Conservation (phyloP, 2,797 vertebrate genomes). For the Holocentrus rufus region DNA sequence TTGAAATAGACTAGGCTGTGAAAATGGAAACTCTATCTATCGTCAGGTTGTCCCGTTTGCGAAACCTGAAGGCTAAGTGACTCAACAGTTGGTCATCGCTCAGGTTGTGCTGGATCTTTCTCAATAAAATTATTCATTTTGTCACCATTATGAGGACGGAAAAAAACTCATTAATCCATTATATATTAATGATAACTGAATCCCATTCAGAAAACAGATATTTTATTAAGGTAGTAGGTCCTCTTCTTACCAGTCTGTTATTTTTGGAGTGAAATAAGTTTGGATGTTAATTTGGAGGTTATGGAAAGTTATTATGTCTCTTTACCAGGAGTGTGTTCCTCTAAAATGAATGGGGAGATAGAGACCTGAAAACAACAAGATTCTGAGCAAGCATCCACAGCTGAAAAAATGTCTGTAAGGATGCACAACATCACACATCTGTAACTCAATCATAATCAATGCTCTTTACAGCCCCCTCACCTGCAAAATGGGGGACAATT, state of each 20-base stretch:
- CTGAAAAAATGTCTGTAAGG: too few species aligned
- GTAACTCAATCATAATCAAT: too few species aligned
- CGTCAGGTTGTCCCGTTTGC: neutral
- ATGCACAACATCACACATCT: too few species aligned
- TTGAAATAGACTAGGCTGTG: neutral
- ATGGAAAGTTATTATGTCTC: too few species aligned
- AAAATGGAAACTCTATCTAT: neutral
- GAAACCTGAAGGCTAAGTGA: neutral
- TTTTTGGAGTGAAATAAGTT: neutral
- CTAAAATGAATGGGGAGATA: too few species aligned
- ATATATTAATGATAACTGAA: neutral
- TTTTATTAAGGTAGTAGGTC: neutral
- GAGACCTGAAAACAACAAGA: too few species aligned
- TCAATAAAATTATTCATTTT: conserved; percentile 3
- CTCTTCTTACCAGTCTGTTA: neutral
- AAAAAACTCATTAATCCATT: neutral
- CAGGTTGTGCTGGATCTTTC: neutral
- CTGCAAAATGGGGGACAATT: too few species aligned
- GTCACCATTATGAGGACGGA: neutral
- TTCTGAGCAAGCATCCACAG: too few species aligned
- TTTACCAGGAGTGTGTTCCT: too few species aligned
- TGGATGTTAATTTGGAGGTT: too few species aligned
- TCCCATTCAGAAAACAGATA: neutral
- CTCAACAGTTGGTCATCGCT: neutral
- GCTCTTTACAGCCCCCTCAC: too few species aligned